phyloP scores from a whole-genome alignment of 2,113 vertebrate species.

The Chionomys nivalis region DNA sequence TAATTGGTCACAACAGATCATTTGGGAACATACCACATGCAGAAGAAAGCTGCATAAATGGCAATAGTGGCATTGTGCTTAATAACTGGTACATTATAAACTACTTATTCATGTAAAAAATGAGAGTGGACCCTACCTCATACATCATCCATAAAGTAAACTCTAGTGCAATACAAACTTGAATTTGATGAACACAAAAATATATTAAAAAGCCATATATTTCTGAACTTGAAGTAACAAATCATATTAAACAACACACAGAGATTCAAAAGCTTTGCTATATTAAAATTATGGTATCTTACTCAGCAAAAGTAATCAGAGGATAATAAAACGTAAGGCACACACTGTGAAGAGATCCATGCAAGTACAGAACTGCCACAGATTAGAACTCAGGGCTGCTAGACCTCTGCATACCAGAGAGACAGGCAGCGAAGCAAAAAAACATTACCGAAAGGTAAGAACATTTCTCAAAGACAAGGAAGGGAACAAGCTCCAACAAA shows the following conservation, averaged over 20 bases:
- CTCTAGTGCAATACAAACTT: not conserved
- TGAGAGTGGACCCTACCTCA: not conserved
- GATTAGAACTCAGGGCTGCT: not conserved
- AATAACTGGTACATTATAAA: not conserved
- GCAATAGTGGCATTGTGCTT: not conserved
- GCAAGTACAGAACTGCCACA: conserved; percentile 10
- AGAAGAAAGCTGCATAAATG: not conserved
- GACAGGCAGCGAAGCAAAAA: not conserved
- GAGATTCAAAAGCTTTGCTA: not conserved
- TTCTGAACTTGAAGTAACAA: not conserved
- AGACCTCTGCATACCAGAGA: not conserved
- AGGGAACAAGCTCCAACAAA: not conserved
- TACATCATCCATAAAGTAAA: not conserved
- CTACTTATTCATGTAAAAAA: not conserved
- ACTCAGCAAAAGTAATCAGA: conserved; percentile 22
- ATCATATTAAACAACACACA: conserved; percentile 2
- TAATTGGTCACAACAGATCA: not conserved
- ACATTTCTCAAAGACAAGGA: conserved; percentile 43
- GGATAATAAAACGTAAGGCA: conserved; percentile 16
- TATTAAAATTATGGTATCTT: conserved; percentile 38
- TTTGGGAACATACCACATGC: not conserved
- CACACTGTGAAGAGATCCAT: conserved; percentile 9
- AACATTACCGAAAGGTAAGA: not conserved
- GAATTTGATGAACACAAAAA: conserved; percentile 6
- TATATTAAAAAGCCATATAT: not conserved